Percentiles rank a stretch among this genome's conserved stretches.
phyloP scores from a whole-genome alignment of 2,113 vertebrate species.

The Rhineura floridana region DNA sequence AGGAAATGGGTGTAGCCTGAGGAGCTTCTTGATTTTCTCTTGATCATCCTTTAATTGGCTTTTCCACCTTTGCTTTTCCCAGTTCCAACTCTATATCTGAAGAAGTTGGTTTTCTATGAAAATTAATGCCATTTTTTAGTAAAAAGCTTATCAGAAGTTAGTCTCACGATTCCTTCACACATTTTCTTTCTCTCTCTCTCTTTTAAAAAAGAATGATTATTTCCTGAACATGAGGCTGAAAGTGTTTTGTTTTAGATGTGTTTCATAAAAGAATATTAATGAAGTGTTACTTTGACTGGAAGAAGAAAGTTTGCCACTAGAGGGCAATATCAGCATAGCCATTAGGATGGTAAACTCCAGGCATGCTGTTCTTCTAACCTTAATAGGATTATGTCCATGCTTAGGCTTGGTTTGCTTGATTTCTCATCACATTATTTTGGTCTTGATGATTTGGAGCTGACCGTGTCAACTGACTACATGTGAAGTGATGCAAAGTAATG shows the following conservation, averaged over 20 bases:
- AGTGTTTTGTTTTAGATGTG: background rate
- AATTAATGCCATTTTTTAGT: background rate
- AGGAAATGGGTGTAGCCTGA: no score
- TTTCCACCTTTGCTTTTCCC: no score
- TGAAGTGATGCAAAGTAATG: background rate
- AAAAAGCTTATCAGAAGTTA: background rate
- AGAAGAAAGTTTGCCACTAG: constrained; percentile 2
- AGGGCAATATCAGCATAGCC: constrained; percentile 20
- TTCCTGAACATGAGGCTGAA: background rate
- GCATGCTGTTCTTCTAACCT: background rate
- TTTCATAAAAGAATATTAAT: background rate
- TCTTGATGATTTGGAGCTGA: background rate
- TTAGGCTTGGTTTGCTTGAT: background rate
- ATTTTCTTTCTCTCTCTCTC: no score
- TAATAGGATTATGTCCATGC: background rate
- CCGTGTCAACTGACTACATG: background rate
- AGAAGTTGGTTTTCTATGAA: no score
- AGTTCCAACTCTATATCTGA: no score
- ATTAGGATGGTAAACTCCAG: background rate
- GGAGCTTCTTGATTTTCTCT: no score
- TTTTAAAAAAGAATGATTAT: no score
- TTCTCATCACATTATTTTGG: background rate
- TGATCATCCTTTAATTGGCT: no score
- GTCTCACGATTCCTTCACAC: no score
- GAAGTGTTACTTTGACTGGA: background rate